phyloP scores from a whole-genome alignment of 1,140 invertebrate genomes.

The Anoplophora glabripennis region DNA sequence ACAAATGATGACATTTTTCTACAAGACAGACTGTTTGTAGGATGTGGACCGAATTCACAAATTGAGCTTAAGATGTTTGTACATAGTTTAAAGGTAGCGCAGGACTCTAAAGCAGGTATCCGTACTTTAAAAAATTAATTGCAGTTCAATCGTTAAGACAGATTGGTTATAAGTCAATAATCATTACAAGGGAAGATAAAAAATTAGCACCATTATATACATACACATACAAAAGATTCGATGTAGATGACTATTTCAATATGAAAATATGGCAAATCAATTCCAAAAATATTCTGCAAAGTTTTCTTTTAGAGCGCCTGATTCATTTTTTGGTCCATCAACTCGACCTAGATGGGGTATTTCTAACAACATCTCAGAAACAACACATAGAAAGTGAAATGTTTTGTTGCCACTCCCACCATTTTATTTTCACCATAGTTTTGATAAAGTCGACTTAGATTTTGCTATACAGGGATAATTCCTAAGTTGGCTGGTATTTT shows the following conservation, averaged over 20 bases:
- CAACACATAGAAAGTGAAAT: too few relatives aligned
- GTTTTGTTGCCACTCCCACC: too few relatives aligned
- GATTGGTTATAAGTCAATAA: slow-evolving; percentile 17
- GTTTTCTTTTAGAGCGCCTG: background rate
- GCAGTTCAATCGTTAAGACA: slow-evolving; percentile 4
- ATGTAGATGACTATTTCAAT: slow-evolving; percentile 4
- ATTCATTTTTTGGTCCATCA: slow-evolving; percentile 14
- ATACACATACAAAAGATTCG: slow-evolving; percentile 14
- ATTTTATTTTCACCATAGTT: too few relatives aligned
- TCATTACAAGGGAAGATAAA: slow-evolving; percentile 14
- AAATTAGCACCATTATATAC: slow-evolving; percentile 31
- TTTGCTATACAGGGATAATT: too few relatives aligned
- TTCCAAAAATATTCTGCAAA: slow-evolving; percentile 2
- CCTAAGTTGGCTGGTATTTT: too few relatives aligned
- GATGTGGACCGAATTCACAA: too few relatives aligned
- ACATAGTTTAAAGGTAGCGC: too few relatives aligned
- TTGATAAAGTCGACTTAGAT: too few relatives aligned
- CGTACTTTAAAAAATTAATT: background rate
- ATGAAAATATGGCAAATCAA: slow-evolving; percentile 11
- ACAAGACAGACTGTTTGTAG: too few relatives aligned
- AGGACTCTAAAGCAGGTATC: background rate
- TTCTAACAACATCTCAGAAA: too few relatives aligned
- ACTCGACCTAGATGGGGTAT: slow-evolving; percentile 7
- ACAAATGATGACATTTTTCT: background rate
- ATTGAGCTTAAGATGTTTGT: too few relatives aligned